Base-by-base conservation (phyloP, 2,113 vertebrate genomes). In the Myiozetetes cayanensis region DNA sequence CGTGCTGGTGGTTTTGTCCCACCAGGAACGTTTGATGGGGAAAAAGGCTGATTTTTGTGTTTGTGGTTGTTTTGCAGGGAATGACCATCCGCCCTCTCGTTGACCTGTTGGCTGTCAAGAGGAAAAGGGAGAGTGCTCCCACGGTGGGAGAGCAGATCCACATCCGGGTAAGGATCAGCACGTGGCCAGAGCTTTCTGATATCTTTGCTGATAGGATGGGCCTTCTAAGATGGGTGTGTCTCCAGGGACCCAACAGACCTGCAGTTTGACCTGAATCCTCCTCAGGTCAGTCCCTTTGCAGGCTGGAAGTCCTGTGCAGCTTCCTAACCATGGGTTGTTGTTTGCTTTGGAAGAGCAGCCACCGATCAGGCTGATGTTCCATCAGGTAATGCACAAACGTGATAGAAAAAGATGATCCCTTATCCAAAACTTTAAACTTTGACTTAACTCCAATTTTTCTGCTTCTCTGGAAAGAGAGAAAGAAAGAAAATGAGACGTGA, bases 41-140 rank as follows among this genome's bases (percentile, higher is more conserved):
- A 59, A 44, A 74, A 58, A 83, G 8, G 68, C 65, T 94, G 81
- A 77, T 76, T n/a, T 62, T 31, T 63, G 30, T 89, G 30, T 37
- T 1, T 43, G 18, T 93, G 84, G n/a, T 85, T 84, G 2, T 92
- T 74, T 93, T 86, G 43, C 90, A 99, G 98, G 98, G 98, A 52
- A 98, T 98, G 98, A 98, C 98, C 62, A 98, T 98, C 53, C 97
- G 97, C 39, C 98, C 98, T 73, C 97, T 99, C 1, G 98, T 98
- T 8, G 97, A 99, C 85, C 97, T 99, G 55, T 35, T 99, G 94
- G 98, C 98, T 83, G 98, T 98, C 67, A 98, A 98, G 96, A 98
- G 96, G 96, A 98, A 97, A 96, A 98, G 98, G 96, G 98, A 98
- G 91, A 97, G 95, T 25, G 91, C 97, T 68, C 98, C 98, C 30